phyloP scores from a whole-genome alignment of 2,113 vertebrate genomes.

The Mungos mungo region DNA sequence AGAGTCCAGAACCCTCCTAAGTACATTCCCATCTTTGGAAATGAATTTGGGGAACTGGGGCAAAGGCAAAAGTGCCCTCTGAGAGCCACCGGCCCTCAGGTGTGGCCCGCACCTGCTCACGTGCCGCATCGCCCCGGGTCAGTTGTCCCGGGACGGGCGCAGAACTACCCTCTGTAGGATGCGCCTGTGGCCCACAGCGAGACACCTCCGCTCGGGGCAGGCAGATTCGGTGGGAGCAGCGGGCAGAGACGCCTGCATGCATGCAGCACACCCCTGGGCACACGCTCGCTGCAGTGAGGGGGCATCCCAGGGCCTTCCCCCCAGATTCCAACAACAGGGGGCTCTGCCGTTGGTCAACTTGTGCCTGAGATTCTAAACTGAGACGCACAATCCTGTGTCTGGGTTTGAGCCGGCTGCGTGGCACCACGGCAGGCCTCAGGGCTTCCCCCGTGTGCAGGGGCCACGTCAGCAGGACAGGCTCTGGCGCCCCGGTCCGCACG shows the following conservation, averaged over 20 bases:
- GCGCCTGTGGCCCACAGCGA: no score
- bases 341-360: background rate
- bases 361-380: background rate
- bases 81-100: background rate
- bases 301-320: background rate
- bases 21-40: background rate
- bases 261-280: background rate
- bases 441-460: background rate
- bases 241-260: no score
- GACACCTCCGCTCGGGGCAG: no score
- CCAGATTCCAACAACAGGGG: background rate
- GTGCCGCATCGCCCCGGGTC: background rate
- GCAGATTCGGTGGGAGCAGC: background rate
- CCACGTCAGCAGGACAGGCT: background rate
- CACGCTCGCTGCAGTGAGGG: accelerated
- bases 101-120: background rate
- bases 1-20: background rate
- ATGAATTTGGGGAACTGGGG: background rate
- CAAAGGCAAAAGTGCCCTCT: background rate
- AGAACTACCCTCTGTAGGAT: background rate
- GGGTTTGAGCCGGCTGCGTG: no score
- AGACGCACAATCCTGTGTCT: background rate
- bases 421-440: no score
- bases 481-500: accelerated
- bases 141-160: no score